phyloP scores from a whole-genome alignment of 2,797 vertebrate species.

The Emydoidea blandingii region DNA sequence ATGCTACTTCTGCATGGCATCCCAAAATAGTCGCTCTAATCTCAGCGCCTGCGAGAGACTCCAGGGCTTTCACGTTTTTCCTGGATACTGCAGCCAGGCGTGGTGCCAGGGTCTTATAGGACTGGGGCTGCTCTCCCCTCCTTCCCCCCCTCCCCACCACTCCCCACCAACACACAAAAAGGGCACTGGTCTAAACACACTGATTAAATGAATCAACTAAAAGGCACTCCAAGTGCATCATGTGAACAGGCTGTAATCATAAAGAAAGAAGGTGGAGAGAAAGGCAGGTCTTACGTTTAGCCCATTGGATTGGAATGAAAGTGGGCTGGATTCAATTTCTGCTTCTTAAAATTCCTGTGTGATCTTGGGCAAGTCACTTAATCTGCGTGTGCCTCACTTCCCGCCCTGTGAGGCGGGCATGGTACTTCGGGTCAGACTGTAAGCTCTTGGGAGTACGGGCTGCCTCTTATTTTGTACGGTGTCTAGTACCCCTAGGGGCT shows the following conservation, averaged over 20 bases:
- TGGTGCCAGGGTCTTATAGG: not conserved
- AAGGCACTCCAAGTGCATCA: not conserved
- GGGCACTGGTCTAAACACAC: not conserved
- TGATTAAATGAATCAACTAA: not conserved
- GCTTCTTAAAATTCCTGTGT: not conserved
- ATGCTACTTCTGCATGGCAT: constrained; percentile 18
- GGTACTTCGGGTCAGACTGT: not conserved
- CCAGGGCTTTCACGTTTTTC: not conserved
- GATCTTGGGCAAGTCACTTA: not conserved
- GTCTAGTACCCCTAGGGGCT: not conserved
- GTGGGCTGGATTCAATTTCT: no score
- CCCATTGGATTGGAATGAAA: not conserved
- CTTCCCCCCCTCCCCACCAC: no score
- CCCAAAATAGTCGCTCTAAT: constrained; percentile 58
- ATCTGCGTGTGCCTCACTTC: not conserved
- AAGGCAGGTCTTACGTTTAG: not conserved
- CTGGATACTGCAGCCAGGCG: not conserved
- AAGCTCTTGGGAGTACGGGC: not conserved
- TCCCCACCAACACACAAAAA: not conserved
- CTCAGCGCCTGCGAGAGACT: constrained; percentile 12
- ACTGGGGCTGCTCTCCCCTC: not conserved
- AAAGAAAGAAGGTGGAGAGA: not conserved
- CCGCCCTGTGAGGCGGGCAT: no score
- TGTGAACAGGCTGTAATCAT: not conserved
- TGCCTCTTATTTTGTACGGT: not conserved